A percentile compares a stretch with the other conserved stretches of the same genome.
Conservation (phyloP, 2,797 vertebrate genomes). For the Rhinatrema bivittatum region DNA sequence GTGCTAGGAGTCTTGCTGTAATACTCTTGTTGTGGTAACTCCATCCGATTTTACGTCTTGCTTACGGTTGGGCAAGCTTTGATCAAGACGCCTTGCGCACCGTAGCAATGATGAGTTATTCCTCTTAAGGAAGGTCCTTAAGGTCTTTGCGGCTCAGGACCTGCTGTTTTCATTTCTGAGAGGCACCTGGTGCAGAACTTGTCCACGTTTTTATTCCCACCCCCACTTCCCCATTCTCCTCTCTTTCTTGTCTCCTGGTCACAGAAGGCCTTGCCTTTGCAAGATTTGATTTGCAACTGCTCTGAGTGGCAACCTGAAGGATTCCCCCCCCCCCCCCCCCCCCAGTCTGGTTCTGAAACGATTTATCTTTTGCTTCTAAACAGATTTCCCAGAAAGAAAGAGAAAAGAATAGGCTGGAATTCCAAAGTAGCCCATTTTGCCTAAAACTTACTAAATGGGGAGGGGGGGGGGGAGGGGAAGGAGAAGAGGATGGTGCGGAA, state of each 20-base stretch:
- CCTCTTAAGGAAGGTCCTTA: no score
- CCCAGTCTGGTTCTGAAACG: slow-evolving; percentile 22
- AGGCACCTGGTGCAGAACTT: not conserved
- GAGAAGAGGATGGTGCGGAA: no score
- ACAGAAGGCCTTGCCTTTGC: not conserved
- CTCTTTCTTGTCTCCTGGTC: slow-evolving; percentile 1
- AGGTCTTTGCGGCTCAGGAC: not conserved
- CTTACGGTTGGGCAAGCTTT: no score
- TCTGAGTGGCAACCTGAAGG: slow-evolving; percentile 7
- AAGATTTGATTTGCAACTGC: slow-evolving; percentile 4
- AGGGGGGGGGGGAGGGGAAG: slow-evolving; percentile 29
- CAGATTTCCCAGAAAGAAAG: slow-evolving; percentile 20
- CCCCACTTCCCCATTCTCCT: no score
- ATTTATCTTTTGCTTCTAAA: slow-evolving; percentile 24
- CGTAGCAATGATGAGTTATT: no score
- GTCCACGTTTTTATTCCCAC: no score
- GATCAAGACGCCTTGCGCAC: no score
- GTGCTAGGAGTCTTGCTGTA: no score
- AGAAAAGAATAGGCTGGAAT: slow-evolving; percentile 21
- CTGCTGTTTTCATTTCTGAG: no score
- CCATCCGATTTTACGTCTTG: no score
- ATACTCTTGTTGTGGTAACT: no score
- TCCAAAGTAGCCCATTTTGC: slow-evolving; percentile 34
- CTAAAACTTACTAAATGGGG: slow-evolving; percentile 38
- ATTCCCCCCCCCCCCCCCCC: slow-evolving; percentile 7